These are phyloP conservation scores for Astreopora myriophthalma DNA, from an alignment of 64 coral and sea anemone species.

Conservation along the genomic window DNA sequence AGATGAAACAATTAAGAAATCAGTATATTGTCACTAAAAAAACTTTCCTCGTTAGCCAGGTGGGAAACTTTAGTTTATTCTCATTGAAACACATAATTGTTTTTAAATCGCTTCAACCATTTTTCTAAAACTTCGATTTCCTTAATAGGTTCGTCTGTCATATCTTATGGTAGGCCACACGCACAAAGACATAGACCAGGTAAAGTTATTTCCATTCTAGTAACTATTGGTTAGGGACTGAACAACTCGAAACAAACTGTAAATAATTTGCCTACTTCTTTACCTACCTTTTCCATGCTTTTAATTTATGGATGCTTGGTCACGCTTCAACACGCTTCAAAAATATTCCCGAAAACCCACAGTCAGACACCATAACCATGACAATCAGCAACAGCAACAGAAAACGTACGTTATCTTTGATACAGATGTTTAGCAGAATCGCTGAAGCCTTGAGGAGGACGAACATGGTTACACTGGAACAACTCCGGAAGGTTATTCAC, in stretches of 20 bases:
- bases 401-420: background rate
- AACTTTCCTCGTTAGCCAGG: no score
- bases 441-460: background rate
- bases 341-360: background rate
- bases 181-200: conserved; percentile 41
- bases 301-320: no score
- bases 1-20: no score
- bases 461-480: conserved; percentile 21
- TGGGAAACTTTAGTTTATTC: no score
- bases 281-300: no score
- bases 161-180: conserved; percentile 55
- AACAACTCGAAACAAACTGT: background rate
- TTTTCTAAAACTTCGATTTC: background rate
- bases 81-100: background rate
- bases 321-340: no score
- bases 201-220: background rate
- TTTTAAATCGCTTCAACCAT: background rate
- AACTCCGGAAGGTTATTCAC: conserved; percentile 31
- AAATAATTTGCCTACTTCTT: background rate
- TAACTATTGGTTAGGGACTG: background rate
- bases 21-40: no score
- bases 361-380: background rate
- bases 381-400: background rate
- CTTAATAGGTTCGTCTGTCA: conserved; percentile 38
- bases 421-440: conserved; percentile 75